Evolutionary conservation across 2,113 vertebrate species (phyloP).

Genomic region (Takifugu flavidus): DNA sequence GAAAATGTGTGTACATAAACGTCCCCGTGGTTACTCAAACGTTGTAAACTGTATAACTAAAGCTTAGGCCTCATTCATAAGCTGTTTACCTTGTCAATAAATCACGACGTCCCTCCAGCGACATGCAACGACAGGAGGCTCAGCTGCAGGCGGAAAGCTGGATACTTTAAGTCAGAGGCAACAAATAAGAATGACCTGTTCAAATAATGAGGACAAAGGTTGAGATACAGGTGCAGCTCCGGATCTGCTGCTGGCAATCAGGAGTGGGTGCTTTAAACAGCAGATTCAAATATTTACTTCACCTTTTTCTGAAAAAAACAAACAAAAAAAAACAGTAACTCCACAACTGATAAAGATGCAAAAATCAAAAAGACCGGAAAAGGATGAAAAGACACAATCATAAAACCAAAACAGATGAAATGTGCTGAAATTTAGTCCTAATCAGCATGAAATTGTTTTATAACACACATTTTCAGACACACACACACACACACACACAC

Average conservation of each 20-base stretch:
- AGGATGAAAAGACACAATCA: too few relatives aligned
- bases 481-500: neutral
- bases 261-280: too few relatives aligned
- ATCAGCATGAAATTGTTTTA: too few relatives aligned
- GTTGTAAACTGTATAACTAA: constrained; percentile 79
- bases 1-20: constrained; percentile 66
- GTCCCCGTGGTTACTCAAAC: constrained; percentile 72
- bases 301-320: too few relatives aligned
- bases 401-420: too few relatives aligned
- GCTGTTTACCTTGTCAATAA: constrained; percentile 78
- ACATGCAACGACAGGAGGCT: constrained; percentile 56
- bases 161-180: constrained; percentile 49
- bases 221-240: constrained; percentile 15
- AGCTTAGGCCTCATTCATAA: constrained; percentile 78
- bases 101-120: constrained; percentile 66
- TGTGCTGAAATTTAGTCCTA: too few relatives aligned
- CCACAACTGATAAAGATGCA: too few relatives aligned
- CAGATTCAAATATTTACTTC: too few relatives aligned
- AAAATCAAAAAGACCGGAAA: too few relatives aligned
- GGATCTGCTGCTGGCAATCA: neutral
- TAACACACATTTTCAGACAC: neutral
- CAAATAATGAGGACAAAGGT: constrained; percentile 41
- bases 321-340: too few relatives aligned
- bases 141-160: constrained; percentile 29
- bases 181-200: constrained; percentile 53